Conservation (phyloP, 37 sponge, comb jelly and placozoan species). For the Beroe forskalii region DNA sequence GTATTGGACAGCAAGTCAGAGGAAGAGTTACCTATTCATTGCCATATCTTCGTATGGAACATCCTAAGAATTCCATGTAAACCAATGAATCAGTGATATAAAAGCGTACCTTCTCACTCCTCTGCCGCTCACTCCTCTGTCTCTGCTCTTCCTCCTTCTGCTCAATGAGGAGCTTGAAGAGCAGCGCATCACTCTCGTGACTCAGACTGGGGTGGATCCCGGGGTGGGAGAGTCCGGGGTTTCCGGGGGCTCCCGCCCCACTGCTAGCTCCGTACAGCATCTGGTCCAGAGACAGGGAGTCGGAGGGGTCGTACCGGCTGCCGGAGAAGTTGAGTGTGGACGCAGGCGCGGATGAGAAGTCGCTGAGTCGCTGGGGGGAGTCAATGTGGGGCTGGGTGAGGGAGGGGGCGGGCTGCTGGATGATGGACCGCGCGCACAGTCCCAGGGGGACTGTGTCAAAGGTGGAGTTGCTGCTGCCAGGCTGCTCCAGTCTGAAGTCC, state of each 20-base stretch:
- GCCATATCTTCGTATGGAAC: no score
- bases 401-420: background rate
- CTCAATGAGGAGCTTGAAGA: conserved; percentile 9
- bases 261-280: background rate
- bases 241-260: background rate
- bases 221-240: background rate
- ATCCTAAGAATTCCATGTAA: no score
- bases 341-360: conserved; percentile 39
- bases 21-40: no score
- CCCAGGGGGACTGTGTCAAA: background rate
- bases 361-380: background rate
- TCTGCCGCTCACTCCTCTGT: conserved; percentile 31
- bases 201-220: background rate
- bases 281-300: background rate
- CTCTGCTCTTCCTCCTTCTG: conserved; percentile 26
- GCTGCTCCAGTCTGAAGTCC: conserved; percentile 26
- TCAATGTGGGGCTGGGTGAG: background rate
- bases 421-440: background rate
- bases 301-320: conserved; percentile 13
- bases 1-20: no score
- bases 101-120: conserved; percentile 4
- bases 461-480: background rate
- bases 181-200: conserved; percentile 10
- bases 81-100: no score
- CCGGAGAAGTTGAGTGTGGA: background rate